Evolutionary conservation across 1,140 invertebrate species (phyloP).

Genomic region (Homalodisca vitripennis): DNA sequence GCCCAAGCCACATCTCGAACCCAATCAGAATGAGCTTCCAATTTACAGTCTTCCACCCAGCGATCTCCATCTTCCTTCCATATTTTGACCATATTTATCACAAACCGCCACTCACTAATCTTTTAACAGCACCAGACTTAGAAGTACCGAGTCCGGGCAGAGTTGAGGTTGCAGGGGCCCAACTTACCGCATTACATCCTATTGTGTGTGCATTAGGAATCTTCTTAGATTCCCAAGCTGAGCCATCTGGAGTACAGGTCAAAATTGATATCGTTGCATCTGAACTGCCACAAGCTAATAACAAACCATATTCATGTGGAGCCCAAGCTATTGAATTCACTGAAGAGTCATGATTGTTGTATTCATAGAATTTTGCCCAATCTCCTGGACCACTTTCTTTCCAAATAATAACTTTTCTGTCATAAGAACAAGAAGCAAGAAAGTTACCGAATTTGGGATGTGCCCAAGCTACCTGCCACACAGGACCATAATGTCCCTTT

Average conservation of each 20-base stretch:
- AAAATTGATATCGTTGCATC: slow-evolving; percentile 95
- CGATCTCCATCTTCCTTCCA: slow-evolving; percentile 89
- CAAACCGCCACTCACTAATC: slow-evolving; percentile 96
- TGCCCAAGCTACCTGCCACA: slow-evolving; percentile 98
- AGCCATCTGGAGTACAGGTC: slow-evolving; percentile 72
- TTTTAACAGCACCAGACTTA: slow-evolving; percentile 60
- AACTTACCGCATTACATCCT: slow-evolving; percentile 96
- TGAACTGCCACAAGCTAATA: slow-evolving; percentile 94
- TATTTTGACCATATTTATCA: slow-evolving; percentile 97
- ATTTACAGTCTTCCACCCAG: slow-evolving; percentile 89
- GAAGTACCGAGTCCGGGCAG: slow-evolving; percentile 65
- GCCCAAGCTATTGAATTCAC: slow-evolving; percentile 98
- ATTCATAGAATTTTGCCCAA: slow-evolving; percentile 94
- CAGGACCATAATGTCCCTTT: slow-evolving; percentile 95
- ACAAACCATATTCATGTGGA: slow-evolving; percentile 89
- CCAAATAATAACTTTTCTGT: slow-evolving; percentile 96
- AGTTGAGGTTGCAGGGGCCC: slow-evolving; percentile 85
- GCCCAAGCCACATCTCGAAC: slow-evolving; percentile 98
- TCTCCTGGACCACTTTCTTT: slow-evolving; percentile 76
- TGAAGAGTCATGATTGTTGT: slow-evolving; percentile 92
- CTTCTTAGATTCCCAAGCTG: slow-evolving; percentile 89
- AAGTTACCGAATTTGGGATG: slow-evolving; percentile 95
- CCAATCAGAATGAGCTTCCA: slow-evolving; percentile 98
- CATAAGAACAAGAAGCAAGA: slow-evolving; percentile 95
- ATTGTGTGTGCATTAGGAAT: slow-evolving; percentile 79